Conservation (phyloP, 2,888 invertebrate genomes). For the Frankliniella fusca region DNA sequence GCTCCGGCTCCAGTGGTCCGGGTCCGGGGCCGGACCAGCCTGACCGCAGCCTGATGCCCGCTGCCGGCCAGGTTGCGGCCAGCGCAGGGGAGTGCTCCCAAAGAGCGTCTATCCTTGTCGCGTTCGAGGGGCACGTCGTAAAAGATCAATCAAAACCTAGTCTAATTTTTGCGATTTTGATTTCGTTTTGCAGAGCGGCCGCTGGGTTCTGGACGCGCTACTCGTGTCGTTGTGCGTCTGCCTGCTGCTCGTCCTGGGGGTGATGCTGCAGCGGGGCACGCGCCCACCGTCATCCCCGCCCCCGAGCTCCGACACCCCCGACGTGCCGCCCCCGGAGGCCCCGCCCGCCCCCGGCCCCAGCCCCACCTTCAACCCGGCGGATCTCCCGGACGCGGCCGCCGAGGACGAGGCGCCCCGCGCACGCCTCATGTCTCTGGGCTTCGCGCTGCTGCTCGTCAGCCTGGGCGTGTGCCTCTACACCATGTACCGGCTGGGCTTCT, state of each 20-base stretch:
- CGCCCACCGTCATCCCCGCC: not conserved
- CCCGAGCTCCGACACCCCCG: not conserved
- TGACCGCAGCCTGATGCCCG: too few species aligned
- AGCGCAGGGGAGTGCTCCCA: too few species aligned
- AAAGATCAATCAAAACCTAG: too few species aligned
- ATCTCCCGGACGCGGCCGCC: not conserved
- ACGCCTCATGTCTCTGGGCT: conserved; percentile 7
- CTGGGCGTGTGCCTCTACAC: conserved; percentile 21
- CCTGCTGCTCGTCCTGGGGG: not conserved
- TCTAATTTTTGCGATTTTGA: too few species aligned
- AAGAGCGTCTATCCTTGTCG: too few species aligned
- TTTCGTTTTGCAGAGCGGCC: not conserved
- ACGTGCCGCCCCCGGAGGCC: not conserved
- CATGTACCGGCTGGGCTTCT: conserved; percentile 20
- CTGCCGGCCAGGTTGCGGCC: too few species aligned
- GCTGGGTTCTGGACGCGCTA: not conserved
- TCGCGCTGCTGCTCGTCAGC: conserved; percentile 12
- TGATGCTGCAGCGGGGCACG: not conserved
- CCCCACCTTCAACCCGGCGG: not conserved
- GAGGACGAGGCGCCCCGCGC: not conserved
- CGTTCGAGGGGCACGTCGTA: too few species aligned
- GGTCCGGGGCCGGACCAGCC: too few species aligned
- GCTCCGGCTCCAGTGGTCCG: too few species aligned
- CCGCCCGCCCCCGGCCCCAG: not conserved
- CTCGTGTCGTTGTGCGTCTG: not conserved